phyloP scores from a whole-genome alignment of 2,888 invertebrate species.

The Tolmerus cingulatus region DNA sequence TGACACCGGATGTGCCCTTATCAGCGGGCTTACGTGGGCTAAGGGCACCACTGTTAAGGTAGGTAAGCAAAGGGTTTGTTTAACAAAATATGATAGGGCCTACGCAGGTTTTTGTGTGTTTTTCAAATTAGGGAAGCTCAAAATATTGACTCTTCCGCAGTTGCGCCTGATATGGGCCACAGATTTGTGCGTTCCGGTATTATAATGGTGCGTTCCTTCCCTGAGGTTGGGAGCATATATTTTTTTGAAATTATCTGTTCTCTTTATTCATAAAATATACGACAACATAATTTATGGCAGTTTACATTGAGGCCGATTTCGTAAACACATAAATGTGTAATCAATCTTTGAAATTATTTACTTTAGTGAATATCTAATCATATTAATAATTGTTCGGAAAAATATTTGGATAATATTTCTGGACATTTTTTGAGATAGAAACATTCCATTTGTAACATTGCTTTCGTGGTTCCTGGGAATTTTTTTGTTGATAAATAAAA shows the following conservation, averaged over 20 bases:
- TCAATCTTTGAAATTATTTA: no score
- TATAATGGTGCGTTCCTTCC: not conserved
- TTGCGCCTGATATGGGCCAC: not conserved
- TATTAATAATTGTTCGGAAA: no score
- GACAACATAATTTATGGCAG: not conserved
- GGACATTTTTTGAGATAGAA: no score
- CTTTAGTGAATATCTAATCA: no score
- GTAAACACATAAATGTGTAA: no score
- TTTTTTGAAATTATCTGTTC: no score
- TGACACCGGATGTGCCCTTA: constrained; percentile 3
- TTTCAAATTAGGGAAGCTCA: not conserved
- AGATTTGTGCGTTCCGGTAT: not conserved
- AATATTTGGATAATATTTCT: no score
- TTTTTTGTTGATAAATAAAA: no score
- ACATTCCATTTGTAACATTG: no score
- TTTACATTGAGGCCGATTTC: not conserved
- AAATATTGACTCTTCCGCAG: not conserved
- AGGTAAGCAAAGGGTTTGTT: not conserved
- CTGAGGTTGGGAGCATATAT: not conserved
- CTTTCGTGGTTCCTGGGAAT: no score
- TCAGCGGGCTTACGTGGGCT: not conserved
- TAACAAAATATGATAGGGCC: not conserved
- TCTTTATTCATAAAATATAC: not conserved
- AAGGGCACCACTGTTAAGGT: not conserved
- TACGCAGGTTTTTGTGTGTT: not conserved